Base-by-base conservation (phyloP, 1,140 invertebrate genomes). In the Patella vulgata region DNA sequence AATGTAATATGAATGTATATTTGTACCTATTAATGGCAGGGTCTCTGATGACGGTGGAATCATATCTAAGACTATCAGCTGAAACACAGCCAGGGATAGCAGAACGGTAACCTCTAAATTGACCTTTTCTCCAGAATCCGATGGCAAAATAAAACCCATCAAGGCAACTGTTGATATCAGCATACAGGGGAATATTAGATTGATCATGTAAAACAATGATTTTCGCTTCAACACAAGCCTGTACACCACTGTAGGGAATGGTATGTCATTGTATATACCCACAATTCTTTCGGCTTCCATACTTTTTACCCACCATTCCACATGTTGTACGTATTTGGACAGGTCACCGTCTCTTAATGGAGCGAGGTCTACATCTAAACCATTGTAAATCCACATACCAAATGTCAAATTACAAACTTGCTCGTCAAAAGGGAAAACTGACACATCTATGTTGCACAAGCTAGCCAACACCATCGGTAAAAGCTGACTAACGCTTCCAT, bases 91-190 rank as follows among this genome's bases (percentile, higher is more conserved):
- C 42, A 70, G 47, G 3, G 71, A 63, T 39, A 73, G 47, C 47
- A 74, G 58, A 8, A 86, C 80, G 12, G 85, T 97, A 84, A 97
- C 93, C 70, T 95, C 95, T 87, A 99, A 88, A 74, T 95, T 97
- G 69, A 99, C 90, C 86, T 98, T 99, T 88, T 99, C 97, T 82
- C 97, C 97, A 61, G 96, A 97, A 86, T 98, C 97, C 66, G 96
- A 95, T 75, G 97, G 96, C 81, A 99, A 88, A 56, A 95, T 97
- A 87, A 98, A 99, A 66, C 96, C 95, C 68, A 98, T 89, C 73
- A 98, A 89, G 66, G 95, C 95, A 94, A 99, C 97, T 68, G 94
- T 96, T n/a, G 61, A 65, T 19, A 81, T 74, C 19, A 81, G 52
- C 12, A 74, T 58, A 44, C 71, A 74, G 0, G 79, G 79, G 14